A percentile compares a stretch with the other conserved stretches of the same genome.
Evolutionary conservation across 2,797 vertebrate species (phyloP).

Genomic region (Enteromius treurensis): DNA sequence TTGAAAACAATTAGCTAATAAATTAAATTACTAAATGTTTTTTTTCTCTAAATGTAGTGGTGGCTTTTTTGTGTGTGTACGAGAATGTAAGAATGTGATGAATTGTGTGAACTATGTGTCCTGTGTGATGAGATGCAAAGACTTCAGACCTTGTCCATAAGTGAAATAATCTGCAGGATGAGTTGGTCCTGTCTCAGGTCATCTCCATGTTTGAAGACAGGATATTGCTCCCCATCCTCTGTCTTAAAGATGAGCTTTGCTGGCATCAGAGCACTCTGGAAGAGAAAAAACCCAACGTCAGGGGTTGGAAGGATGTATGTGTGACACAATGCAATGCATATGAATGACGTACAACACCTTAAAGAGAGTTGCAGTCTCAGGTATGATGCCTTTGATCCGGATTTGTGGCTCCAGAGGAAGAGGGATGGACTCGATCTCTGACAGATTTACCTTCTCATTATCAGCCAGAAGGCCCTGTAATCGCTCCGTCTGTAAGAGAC

Average conservation of each 20-base stretch:
- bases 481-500: conserved; percentile 85
- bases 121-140: neutral
- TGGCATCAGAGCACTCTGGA: conserved; percentile 96
- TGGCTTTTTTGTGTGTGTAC: neutral
- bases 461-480: conserved; percentile 93
- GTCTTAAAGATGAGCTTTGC: conserved; percentile 97
- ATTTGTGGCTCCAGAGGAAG: conserved; percentile 95
- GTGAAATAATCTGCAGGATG: conserved; percentile 98
- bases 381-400: conserved; percentile 92
- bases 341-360: conserved; percentile 79
- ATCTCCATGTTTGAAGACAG: conserved; percentile 97
- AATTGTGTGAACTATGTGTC: neutral
- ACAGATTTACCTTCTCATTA: conserved; percentile 96
- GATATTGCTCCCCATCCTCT: conserved; percentile 92
- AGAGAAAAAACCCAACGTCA: neutral
- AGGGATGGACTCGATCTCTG: conserved; percentile 94
- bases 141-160: conserved; percentile 92
- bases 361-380: conserved; percentile 95
- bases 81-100: neutral
- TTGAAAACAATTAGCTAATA: neutral
- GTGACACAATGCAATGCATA: neutral
- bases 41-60: neutral
- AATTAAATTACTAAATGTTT: neutral
- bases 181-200: conserved; percentile 97
- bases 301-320: neutral